Conservation (phyloP, 2,113 vertebrate genomes). For the Motacilla tschutschensis region DNA sequence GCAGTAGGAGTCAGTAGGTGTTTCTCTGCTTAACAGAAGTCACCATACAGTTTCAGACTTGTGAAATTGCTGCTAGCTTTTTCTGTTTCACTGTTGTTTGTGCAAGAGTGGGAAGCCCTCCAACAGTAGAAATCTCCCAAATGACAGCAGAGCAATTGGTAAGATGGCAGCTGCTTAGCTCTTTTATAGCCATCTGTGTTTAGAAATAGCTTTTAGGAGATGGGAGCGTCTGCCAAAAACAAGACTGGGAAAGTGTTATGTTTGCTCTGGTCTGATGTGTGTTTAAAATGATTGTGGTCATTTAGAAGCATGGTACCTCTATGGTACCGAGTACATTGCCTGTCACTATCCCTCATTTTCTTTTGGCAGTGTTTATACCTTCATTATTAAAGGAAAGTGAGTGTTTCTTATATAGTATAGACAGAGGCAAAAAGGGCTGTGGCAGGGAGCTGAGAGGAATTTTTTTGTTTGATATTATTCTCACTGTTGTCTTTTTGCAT, state of each 20-base stretch:
- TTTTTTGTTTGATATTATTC: not conserved
- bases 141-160: conserved; percentile 29
- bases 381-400: not conserved
- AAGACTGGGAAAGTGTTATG: not conserved
- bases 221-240: not conserved
- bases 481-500: not conserved
- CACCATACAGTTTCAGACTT: not conserved
- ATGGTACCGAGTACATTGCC: not conserved
- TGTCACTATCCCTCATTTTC: not conserved
- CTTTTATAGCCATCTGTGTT: conserved; percentile 49
- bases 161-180: conserved; percentile 55
- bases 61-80: conserved; percentile 30
- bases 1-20: not conserved
- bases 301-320: not conserved
- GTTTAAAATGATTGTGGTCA: not conserved
- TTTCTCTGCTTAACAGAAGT: conserved; percentile 18
- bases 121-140: conserved; percentile 28
- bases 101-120: conserved; percentile 33
- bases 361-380: not conserved
- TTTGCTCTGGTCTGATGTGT: not conserved
- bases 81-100: conserved; percentile 20
- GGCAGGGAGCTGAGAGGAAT: not conserved
- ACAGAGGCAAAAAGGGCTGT: not conserved
- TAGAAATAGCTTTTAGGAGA: conserved; percentile 46
- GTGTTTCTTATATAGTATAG: not conserved